Evolutionary conservation across 1,140 invertebrate genomes (phyloP), one percentile per base, ranked within the genome.

Genomic region (Drusus annulatus): DNA sequence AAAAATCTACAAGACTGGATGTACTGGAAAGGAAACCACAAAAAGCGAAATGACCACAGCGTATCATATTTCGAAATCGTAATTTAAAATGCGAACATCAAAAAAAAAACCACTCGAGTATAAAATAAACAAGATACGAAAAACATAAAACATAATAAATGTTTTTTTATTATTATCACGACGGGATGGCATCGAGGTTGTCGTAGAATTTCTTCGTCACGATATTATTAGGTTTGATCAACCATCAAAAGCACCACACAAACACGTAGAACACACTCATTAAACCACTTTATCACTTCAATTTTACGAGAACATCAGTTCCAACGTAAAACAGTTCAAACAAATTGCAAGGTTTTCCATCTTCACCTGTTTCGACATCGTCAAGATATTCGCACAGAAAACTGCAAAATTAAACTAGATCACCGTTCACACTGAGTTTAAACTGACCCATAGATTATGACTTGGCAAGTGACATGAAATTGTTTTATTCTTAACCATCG

Each of bases 1-100:
- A 45, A 45, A 45, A 45, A 28, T 28, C 25, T 45, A 13, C 0
- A 7, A 8, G n/a, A 56, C n/a, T 51, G 15, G 23, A 56, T 3
- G 21, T 28, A 74, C 16, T 56, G 28, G 69, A 74, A 74, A 54
- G 52, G 25, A 74, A 74, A 74, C 69, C 69, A 28, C 69, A 54
- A 56, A 71, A 71, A 54, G 50, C 54, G 69, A 54, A 74, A 17
- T 56, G 23, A 16, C 16, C 23, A 10, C 10, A 45, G 2, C 2
- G 21, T 45, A 71, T 71, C n/a, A 51, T 17, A 71, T 71, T 71
- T 71, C 68, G 16, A 71, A 51, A 19, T 71, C 62, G 23, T 17
- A n/a, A 28, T 65, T 31, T 15, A 60, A 60, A 23, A 60, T 45
- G 36, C 36, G 36, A 45, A 45, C n/a, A n/a, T n/a, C n/a, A n/a